Conservation (phyloP, 2,113 vertebrate genomes). For the Nanger granti region DNA sequence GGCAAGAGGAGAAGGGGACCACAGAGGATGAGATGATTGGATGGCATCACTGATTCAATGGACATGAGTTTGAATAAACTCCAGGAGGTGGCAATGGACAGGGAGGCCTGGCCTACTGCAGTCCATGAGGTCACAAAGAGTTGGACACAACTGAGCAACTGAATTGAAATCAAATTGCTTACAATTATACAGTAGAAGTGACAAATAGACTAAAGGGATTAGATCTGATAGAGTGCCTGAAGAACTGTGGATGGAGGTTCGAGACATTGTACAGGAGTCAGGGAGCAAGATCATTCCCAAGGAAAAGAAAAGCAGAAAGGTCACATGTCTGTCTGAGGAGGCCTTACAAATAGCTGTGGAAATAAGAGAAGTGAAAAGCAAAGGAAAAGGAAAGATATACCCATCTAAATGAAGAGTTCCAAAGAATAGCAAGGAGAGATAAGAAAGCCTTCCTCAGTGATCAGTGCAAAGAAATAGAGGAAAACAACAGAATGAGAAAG, state of each 20-base stretch:
- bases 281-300: background rate
- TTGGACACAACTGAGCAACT: background rate
- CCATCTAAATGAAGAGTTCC: background rate
- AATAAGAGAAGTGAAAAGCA: background rate
- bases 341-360: background rate
- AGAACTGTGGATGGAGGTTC: background rate
- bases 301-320: background rate
- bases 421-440: background rate
- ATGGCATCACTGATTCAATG: background rate
- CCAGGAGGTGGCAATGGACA: fast-evolving
- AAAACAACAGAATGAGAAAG: background rate
- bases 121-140: background rate
- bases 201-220: background rate
- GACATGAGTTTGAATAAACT: background rate
- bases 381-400: background rate
- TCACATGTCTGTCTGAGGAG: background rate
- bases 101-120: background rate
- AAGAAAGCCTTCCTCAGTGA: background rate
- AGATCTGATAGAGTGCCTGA: background rate
- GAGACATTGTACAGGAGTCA: background rate
- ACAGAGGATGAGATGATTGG: background rate
- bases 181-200: background rate
- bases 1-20: background rate
- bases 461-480: background rate
- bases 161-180: background rate